Conservation (phyloP, 1,140 invertebrate species). For the Zaprionus camerounensis region DNA sequence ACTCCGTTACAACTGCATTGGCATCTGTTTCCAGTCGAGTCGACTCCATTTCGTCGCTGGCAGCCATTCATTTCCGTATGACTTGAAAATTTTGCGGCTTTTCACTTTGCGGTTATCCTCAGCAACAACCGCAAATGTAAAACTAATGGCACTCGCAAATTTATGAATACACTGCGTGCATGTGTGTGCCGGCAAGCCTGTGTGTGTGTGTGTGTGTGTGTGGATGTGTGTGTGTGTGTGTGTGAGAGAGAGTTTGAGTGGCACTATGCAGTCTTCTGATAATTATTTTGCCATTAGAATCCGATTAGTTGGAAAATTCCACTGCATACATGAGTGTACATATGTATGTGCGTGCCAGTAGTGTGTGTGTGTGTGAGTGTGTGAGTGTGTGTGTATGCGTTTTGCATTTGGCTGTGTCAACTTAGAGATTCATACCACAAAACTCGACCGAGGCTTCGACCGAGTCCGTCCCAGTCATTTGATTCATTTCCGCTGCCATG, state of each 20-base stretch:
- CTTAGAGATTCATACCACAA: conserved; percentile 44
- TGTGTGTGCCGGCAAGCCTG: conserved; percentile 8
- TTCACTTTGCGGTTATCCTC: conserved; percentile 82
- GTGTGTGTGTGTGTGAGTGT: background rate
- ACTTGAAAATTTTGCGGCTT: conserved; percentile 82
- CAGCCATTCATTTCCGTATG: conserved; percentile 80
- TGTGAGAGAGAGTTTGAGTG: conserved; percentile 38
- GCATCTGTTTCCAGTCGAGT: conserved; percentile 44
- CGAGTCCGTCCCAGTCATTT: conserved; percentile 48
- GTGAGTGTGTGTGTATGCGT: conserved; percentile 1
- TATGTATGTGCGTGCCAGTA: background rate
- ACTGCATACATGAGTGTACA: conserved; percentile 40
- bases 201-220: conserved; percentile 21
- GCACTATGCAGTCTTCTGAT: conserved; percentile 68
- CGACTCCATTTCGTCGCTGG: conserved; percentile 62
- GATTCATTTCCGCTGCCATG: conserved; percentile 73
- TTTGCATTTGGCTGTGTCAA: conserved; percentile 36
- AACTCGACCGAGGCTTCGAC: background rate
- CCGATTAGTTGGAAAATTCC: conserved; percentile 81
- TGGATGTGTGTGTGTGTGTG: conserved; percentile 5
- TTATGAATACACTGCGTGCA: conserved; percentile 70
- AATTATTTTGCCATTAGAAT: conserved; percentile 84
- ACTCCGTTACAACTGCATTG: conserved; percentile 29
- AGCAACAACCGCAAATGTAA: conserved; percentile 83
- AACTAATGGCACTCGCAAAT: conserved; percentile 83